Evolutionary conservation across 2,797 vertebrate species (phyloP).

Genomic region (Eidolon dupreanum): DNA sequence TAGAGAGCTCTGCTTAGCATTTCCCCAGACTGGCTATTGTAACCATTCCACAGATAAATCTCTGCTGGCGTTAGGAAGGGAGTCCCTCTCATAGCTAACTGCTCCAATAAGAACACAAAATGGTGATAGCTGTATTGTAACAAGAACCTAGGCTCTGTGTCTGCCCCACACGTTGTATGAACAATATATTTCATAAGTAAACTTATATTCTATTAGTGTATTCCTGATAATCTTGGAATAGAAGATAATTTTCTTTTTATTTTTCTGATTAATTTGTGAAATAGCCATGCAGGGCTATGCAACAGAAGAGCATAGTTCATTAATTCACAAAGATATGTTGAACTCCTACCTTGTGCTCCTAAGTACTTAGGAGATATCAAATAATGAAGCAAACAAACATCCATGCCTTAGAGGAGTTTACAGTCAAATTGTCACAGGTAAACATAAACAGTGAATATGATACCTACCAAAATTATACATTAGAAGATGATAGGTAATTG

Average conservation of each 20-base stretch:
- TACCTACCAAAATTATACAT: neutral
- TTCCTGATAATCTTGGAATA: neutral
- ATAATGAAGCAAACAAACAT: neutral
- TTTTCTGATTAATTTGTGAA: neutral
- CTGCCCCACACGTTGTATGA: neutral
- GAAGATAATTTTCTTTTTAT: neutral
- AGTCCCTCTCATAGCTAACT: neutral
- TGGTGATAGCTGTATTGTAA: neutral
- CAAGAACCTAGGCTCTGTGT: neutral
- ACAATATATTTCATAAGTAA: neutral
- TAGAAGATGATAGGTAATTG: neutral
- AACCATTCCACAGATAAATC: neutral
- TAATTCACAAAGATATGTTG: neutral
- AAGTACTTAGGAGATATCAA: neutral
- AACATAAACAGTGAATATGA: neutral
- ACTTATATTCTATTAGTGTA: neutral
- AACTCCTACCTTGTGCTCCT: neutral
- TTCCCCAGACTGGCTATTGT: neutral
- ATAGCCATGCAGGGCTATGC: neutral
- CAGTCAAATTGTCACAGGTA: neutral
- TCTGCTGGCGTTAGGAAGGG: neutral
- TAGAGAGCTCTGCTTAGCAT: neutral
- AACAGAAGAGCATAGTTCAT: neutral
- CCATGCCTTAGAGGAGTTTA: neutral
- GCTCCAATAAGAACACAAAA: neutral